A percentile compares a stretch with the other conserved stretches of the same genome.
These are phyloP conservation scores for Andricus grossulariae DNA, from an alignment of 1,140 invertebrate species.

Conservation along the genomic window DNA sequence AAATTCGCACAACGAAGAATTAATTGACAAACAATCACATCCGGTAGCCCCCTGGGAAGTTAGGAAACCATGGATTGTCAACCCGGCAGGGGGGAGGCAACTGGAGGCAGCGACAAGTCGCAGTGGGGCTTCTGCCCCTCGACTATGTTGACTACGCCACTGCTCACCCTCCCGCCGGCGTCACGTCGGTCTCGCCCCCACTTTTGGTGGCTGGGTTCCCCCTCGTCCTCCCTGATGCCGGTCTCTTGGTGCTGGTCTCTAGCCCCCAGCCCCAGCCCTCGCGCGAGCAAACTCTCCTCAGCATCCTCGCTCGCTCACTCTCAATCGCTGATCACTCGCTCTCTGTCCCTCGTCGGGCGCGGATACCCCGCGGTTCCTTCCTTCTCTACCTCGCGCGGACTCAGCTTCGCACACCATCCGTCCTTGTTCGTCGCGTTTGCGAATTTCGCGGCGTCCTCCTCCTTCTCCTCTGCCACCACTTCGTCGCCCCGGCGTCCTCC, in stretches of 20 bases:
- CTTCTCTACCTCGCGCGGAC: slow-evolving; percentile 24
- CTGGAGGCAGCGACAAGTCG: background rate
- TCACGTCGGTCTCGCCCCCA: slow-evolving; percentile 42
- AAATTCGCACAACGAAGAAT: slow-evolving; percentile 22
- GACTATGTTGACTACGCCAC: slow-evolving; percentile 8
- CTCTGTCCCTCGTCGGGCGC: slow-evolving; percentile 55
- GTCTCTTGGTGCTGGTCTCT: slow-evolving; percentile 37
- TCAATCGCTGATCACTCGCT: slow-evolving; percentile 45
- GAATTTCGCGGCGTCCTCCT: slow-evolving; percentile 64
- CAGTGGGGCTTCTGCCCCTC: slow-evolving; percentile 20
- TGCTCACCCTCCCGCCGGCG: slow-evolving; percentile 30
- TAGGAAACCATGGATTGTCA: slow-evolving; percentile 21
- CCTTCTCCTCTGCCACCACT: slow-evolving; percentile 52
- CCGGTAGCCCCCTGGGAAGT: slow-evolving; percentile 16
- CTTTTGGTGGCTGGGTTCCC: slow-evolving; percentile 49
- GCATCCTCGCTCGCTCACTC: slow-evolving; percentile 40
- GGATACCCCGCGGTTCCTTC: slow-evolving; percentile 46
- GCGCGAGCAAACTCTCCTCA: slow-evolving; percentile 38
- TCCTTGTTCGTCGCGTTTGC: slow-evolving; percentile 67
- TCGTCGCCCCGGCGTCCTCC: slow-evolving; percentile 61
- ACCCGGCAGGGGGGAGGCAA: background rate
- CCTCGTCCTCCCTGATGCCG: slow-evolving; percentile 37
- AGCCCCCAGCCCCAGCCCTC: slow-evolving; percentile 50
- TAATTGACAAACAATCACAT: slow-evolving; percentile 28
- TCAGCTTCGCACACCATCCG: slow-evolving; percentile 42